Evolutionary conservation across 2,888 invertebrate genomes (phyloP).

Genomic region (Meiosimyza platycephala): DNA sequence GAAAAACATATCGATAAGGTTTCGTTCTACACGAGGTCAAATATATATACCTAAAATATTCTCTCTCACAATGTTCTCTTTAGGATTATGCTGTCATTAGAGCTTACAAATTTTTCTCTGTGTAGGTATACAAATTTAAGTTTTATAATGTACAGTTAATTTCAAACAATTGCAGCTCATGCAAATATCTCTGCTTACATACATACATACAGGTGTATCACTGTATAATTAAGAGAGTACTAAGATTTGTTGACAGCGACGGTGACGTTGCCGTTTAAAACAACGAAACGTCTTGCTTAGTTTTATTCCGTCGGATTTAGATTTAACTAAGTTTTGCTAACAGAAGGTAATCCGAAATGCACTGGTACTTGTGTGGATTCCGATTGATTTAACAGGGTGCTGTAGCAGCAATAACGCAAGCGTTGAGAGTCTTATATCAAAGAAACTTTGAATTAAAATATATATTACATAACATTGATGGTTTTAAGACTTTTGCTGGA

Average conservation of each 20-base stretch:
- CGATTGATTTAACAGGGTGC: conserved; percentile 33
- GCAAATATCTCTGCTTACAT: neutral
- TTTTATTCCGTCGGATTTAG: conserved; percentile 30
- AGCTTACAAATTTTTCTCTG: too few relatives aligned
- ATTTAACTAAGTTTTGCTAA: conserved; percentile 21
- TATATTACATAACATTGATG: too few relatives aligned
- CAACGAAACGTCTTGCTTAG: conserved; percentile 16
- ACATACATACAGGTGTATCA: neutral
- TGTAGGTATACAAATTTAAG: neutral
- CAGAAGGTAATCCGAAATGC: conserved; percentile 21
- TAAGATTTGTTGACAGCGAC: conserved; percentile 25
- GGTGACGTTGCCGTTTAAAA: conserved; percentile 28
- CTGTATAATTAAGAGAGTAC: neutral
- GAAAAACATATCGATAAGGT: too few relatives aligned
- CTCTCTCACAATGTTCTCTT: too few relatives aligned
- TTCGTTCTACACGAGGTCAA: too few relatives aligned
- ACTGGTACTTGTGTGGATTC: conserved; percentile 36
- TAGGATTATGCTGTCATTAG: too few relatives aligned
- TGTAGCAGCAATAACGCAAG: too few relatives aligned
- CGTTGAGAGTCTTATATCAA: too few relatives aligned
- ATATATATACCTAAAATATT: too few relatives aligned
- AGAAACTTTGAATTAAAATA: too few relatives aligned
- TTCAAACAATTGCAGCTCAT: conserved; percentile 7
- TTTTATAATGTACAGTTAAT: conserved; percentile 10
- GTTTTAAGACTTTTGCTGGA: too few relatives aligned